Base-by-base conservation (phyloP, 1,140 invertebrate genomes). In the Tribolium castaneum region DNA sequence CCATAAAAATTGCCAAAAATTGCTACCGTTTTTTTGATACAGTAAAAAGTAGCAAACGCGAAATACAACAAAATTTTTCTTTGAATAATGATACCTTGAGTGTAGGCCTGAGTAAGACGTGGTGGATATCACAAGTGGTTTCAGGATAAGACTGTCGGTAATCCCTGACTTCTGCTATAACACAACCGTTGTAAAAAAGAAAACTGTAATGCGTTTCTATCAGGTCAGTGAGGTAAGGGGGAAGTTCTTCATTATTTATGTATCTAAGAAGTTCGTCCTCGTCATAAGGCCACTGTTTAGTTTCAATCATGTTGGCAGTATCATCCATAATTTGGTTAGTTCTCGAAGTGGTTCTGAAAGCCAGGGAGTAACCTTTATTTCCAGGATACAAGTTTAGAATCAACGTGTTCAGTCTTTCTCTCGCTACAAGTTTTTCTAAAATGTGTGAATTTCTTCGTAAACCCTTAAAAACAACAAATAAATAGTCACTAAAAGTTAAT, bases 141-240 rank as follows among this genome's bases (percentile, higher is more conserved):
- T 91, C 89, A 80, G 91, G 91, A 87, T 92, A 92, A 77, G 91
- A 90, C 87, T 95, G 93, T 80, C 96, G 90, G 85, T 95, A 96
- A 88, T 98, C 96, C 83, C 96, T 90, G 78, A 98, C 91, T 90
- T 98, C 95, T 79, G 93, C 94, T 83, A 98, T 94, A 54, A 98
- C 94, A 88, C 96, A 97, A 25, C 96, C 96, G 80, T 92, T 94
- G 85, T 98, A 97, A 88, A 97, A 98, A 14, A 98, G 89, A 86
- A 93, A 92, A 14, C 93, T 92, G 81, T 94, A 92, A 82, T 93
- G 92, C 72, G 92, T 90, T 84, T 96, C 95, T 52, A 98, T 86
- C 73, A 97, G 87, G 86, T 98, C 96, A 77, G 96, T 89, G 30
- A 98, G 88, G 82, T 94, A 91, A 73, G 96, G 93, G 62, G 96